Conservation (phyloP, 2,113 vertebrate species). For the Tricholaema leucomelas region DNA sequence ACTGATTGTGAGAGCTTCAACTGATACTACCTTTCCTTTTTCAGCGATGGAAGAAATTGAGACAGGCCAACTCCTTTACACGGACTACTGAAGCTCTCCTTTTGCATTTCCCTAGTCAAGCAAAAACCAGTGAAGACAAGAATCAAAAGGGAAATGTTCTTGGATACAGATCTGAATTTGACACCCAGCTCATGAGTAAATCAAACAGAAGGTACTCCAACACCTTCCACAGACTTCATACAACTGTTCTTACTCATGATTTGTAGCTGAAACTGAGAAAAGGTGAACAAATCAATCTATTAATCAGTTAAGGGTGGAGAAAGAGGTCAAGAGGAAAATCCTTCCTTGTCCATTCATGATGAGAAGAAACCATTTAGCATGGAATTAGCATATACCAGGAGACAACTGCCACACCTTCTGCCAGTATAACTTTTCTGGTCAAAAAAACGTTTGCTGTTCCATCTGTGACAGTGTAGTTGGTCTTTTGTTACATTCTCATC, state of each 20-base stretch:
- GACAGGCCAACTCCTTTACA: background rate
- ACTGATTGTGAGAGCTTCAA: background rate
- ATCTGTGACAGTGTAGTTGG: background rate
- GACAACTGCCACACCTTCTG: background rate
- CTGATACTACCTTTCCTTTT: background rate
- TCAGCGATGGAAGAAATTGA: background rate
- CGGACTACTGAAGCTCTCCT: background rate
- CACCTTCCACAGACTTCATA: background rate
- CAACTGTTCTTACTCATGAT: fast-evolving
- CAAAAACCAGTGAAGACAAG: background rate
- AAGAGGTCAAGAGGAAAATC: background rate
- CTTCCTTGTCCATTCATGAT: background rate
- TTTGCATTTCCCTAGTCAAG: background rate
- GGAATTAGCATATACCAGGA: background rate
- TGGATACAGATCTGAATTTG: background rate
- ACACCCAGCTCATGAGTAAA: background rate
- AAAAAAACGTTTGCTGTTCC: background rate
- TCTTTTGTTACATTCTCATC: background rate
- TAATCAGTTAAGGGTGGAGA: background rate
- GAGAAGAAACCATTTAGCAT: background rate
- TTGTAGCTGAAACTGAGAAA: background rate
- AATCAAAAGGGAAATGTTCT: background rate
- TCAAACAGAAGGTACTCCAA: background rate
- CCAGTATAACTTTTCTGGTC: background rate
- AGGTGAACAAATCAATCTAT: background rate